phyloP scores from a whole-genome alignment of 2,797 vertebrate genomes.

The Distichodus sexfasciatus region DNA sequence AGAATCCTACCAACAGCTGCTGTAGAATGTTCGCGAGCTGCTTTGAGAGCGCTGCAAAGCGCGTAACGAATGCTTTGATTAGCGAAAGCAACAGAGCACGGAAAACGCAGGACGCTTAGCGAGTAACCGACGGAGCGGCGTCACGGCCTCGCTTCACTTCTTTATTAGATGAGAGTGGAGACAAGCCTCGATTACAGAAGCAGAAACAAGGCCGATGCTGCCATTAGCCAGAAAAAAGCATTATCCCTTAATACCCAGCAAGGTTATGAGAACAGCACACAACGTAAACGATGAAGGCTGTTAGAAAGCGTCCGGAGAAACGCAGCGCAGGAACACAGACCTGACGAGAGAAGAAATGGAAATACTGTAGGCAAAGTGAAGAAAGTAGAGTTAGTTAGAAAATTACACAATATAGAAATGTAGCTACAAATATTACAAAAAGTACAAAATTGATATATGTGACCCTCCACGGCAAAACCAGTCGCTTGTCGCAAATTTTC shows the following conservation, averaged over 20 bases:
- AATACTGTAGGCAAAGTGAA: no score
- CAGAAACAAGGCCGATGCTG: not conserved
- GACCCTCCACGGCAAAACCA: no score
- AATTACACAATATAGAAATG: no score
- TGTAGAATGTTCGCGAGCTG: not conserved
- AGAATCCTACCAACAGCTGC: no score
- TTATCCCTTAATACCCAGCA: not conserved
- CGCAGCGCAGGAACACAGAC: no score
- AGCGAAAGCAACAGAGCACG: constrained; percentile 1
- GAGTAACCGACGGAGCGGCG: not conserved
- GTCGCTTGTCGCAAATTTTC: no score
- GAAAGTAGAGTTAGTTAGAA: no score
- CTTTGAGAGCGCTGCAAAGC: not conserved
- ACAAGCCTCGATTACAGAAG: no score
- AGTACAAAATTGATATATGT: no score
- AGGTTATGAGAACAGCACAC: not conserved
- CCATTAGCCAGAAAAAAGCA: not conserved
- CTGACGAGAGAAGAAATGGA: no score
- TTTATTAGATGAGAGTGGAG: not conserved
- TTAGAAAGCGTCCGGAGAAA: no score
- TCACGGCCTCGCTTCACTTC: not conserved
- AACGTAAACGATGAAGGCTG: not conserved
- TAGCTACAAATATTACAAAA: no score
- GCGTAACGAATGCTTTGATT: not conserved
- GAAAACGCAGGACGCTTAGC: not conserved